Conservation (phyloP, 2,113 vertebrate species). For the Xenopus borealis region DNA sequence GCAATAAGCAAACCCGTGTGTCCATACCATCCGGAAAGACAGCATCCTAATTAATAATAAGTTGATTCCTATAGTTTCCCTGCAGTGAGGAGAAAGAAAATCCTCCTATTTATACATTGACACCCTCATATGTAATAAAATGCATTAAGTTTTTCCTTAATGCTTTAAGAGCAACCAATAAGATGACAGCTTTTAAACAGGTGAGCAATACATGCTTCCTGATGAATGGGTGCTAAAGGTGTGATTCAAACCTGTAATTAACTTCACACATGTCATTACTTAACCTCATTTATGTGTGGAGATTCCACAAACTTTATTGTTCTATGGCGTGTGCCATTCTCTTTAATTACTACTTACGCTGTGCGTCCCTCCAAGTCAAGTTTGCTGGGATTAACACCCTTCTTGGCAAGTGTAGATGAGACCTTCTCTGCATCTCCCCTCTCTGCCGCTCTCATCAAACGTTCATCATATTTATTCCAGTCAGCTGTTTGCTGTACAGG, state of each 20-base stretch:
- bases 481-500: constrained; percentile 75
- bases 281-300: accelerated
- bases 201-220: too few species aligned
- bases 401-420: constrained; percentile 84
- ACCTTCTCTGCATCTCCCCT: constrained; percentile 92
- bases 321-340: not conserved
- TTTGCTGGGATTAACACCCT: constrained; percentile 87
- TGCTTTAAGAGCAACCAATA: too few species aligned
- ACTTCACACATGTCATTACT: not conserved
- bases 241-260: not conserved
- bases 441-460: constrained; percentile 96
- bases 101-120: not conserved
- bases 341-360: constrained; percentile 76
- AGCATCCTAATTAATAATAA: too few species aligned
- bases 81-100: not conserved
- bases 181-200: too few species aligned
- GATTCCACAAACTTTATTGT: not conserved
- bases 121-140: not conserved
- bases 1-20: not conserved
- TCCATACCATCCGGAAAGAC: too few species aligned
- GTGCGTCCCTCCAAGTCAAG: constrained; percentile 92
- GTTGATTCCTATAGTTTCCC: not conserved
- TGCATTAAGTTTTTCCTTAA: too few species aligned
- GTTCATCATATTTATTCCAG: constrained; percentile 97
- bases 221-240: too few species aligned